Evolutionary conservation across 2,113 vertebrate species (phyloP).

Genomic region (Percina caprodes): DNA sequence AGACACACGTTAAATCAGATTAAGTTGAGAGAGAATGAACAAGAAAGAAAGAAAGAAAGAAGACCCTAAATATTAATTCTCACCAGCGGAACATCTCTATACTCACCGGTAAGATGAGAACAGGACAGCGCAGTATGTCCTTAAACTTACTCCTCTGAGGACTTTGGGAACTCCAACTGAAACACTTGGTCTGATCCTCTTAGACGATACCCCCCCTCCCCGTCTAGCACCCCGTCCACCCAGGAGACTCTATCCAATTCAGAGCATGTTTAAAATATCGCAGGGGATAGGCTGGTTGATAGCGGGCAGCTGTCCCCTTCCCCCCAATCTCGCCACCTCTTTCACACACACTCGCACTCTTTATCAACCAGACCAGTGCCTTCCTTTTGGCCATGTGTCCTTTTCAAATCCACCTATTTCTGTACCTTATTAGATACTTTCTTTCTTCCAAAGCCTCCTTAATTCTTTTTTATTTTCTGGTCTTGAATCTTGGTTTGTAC

Average conservation of each 20-base stretch:
- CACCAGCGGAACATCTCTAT: background rate
- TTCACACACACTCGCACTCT: slow-evolving; percentile 1
- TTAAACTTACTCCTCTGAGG: slow-evolving; percentile 43
- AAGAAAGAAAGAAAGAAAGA: background rate
- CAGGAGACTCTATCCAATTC: slow-evolving; percentile 63
- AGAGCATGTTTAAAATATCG: slow-evolving; percentile 84
- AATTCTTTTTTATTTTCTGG: background rate
- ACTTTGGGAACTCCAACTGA: slow-evolving; percentile 48
- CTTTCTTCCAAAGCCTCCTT: background rate
- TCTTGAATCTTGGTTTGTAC: background rate
- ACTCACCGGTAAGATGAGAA: slow-evolving; percentile 59
- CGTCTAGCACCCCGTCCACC: slow-evolving; percentile 52
- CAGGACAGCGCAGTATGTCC: slow-evolving; percentile 34
- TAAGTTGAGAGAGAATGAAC: background rate
- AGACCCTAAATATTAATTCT: background rate
- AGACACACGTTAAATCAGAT: background rate
- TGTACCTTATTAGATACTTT: background rate
- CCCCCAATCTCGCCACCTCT: slow-evolving; percentile 17
- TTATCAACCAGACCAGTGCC: slow-evolving; percentile 18
- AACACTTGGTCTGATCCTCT: slow-evolving; percentile 58
- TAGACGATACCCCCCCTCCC: slow-evolving; percentile 28
- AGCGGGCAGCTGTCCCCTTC: slow-evolving; percentile 78
- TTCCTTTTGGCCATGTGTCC: slow-evolving; percentile 1
- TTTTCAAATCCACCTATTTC: slow-evolving; percentile 5
- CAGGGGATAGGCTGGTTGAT: slow-evolving; percentile 47